Evolutionary conservation across 2,797 vertebrate species (phyloP), one percentile per base, ranked within the genome.

Genomic region (Lepus oiostolus): DNA sequence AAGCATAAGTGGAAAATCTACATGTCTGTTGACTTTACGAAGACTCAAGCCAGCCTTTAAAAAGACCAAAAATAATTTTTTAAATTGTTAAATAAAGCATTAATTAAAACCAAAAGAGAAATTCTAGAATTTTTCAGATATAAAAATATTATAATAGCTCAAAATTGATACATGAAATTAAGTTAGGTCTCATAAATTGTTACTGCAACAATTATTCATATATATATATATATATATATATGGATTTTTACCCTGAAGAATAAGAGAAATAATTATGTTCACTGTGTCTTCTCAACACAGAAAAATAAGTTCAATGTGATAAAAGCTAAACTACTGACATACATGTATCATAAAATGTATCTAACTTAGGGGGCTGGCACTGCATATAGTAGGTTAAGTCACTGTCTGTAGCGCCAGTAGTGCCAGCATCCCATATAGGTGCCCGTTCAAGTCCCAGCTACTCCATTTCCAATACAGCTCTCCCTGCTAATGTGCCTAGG

Each of bases 21-120:
- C 99, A 35, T 99, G 99, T 81, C 99, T 99, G 95, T 99, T 99
- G 68, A 99, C 99, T 97, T 99, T 99, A 76, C 99, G 98, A 92
- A 99, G 98, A 98, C 99, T 99, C 98, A 99, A 99, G 91, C 99
- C 99, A 97, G 99, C 99, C 99, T 99, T 97, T 93, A 92, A 93
- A 91, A 96, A 42, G 75, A 42, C 26, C 88, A 87, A 95, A 47
- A 62, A 81, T 22, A 88, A 58, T 42, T 85, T 74, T 74, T 95
- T 91, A 96, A 90, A 95, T 88, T 88, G 7, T 85, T 79, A 85
- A 10, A 28, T 42, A 72, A 94, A 95, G 10, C 85, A 28, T 60
- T 91, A 77, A 68, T 90, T 95, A 93, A 95, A 87, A 96, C 82
- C 16, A 80, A 96, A 95, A 96, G 19, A 52, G 7, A 67, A 96